These are phyloP conservation scores for Aquatica leii DNA, from an alignment of 2,888 invertebrate species.

Conservation along the genomic window DNA sequence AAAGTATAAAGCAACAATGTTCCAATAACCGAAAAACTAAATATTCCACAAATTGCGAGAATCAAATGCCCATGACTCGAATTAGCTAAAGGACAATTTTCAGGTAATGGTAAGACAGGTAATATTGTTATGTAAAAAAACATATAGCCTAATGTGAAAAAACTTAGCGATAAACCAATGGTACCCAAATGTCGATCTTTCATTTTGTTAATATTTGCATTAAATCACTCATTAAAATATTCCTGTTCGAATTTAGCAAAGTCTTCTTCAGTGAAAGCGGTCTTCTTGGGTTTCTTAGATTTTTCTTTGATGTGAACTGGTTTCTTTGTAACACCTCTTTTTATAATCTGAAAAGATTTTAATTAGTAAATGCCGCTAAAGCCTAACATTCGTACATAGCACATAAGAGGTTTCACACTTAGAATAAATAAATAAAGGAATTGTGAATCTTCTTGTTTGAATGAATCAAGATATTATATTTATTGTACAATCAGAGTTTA, in stretches of 20 bases:
- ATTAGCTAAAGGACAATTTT: slow-evolving; percentile 45
- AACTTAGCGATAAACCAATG: slow-evolving; percentile 45
- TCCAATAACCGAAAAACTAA: slow-evolving; percentile 53
- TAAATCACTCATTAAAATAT: slow-evolving; percentile 64
- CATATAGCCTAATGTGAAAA: slow-evolving; percentile 46
- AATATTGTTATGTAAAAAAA: slow-evolving; percentile 52
- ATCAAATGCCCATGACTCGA: slow-evolving; percentile 46
- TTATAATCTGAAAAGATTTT: slow-evolving; percentile 62
- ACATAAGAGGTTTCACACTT: too few species aligned
- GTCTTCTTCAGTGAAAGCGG: slow-evolving; percentile 76
- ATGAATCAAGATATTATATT: slow-evolving; percentile 9
- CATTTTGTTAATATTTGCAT: slow-evolving; percentile 37
- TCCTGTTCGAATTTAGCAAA: slow-evolving; percentile 73
- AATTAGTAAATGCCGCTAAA: too few species aligned
- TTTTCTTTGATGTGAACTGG: slow-evolving; percentile 60
- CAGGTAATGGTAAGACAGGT: slow-evolving; percentile 53
- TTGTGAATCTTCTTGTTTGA: too few species aligned
- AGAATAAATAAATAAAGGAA: too few species aligned
- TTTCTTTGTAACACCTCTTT: slow-evolving; percentile 64
- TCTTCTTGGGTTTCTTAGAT: slow-evolving; percentile 62
- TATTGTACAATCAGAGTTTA: too few species aligned
- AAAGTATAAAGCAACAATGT: slow-evolving; percentile 51
- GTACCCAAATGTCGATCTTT: slow-evolving; percentile 48
- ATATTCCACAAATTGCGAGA: slow-evolving; percentile 49
- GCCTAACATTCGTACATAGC: too few species aligned